These are phyloP conservation scores for Muntiacus muntjak DNA, from an alignment of 2,113 vertebrate species.

Conservation along the genomic window DNA sequence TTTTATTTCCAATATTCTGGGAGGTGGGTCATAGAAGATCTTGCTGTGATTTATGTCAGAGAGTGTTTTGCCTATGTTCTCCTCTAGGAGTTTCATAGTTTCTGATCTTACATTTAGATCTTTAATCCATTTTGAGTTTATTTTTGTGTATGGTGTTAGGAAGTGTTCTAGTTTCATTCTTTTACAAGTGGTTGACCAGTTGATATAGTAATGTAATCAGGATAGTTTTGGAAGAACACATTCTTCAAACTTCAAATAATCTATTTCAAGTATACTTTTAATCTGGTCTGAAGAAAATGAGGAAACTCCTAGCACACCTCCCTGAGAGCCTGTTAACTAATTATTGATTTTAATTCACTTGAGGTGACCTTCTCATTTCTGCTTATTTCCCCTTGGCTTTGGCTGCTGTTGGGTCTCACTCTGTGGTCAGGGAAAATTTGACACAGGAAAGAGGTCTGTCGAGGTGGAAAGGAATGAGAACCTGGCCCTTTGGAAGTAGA, in stretches of 20 bases:
- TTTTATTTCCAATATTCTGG: too few relatives aligned
- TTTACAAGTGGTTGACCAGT: too few relatives aligned
- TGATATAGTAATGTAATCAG: constrained; percentile 20
- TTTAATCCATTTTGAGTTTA: too few relatives aligned
- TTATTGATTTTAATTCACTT: constrained; percentile 38
- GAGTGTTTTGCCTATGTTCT: too few relatives aligned
- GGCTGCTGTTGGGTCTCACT: not conserved
- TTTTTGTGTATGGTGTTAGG: too few relatives aligned
- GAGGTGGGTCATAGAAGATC: too few relatives aligned
- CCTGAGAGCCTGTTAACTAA: constrained; percentile 31
- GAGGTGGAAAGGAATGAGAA: not conserved
- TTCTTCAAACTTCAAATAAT: not conserved
- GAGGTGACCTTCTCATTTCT: constrained; percentile 21
- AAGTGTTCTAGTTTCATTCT: too few relatives aligned
- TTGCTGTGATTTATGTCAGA: too few relatives aligned
- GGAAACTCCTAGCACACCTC: constrained; percentile 36
- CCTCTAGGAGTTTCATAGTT: too few relatives aligned
- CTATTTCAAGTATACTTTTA: constrained; percentile 52
- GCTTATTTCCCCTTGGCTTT: not conserved
- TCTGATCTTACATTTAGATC: too few relatives aligned
- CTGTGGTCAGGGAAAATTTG: not conserved
- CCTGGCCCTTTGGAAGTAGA: not conserved
- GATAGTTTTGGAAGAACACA: constrained; percentile 25
- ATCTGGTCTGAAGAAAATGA: constrained; percentile 54
- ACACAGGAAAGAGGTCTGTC: not conserved